A percentile compares a stretch with the other conserved stretches of the same genome.
Evolutionary conservation across 1,140 invertebrate genomes (phyloP).

Genomic region (Hycleus cichorii): DNA sequence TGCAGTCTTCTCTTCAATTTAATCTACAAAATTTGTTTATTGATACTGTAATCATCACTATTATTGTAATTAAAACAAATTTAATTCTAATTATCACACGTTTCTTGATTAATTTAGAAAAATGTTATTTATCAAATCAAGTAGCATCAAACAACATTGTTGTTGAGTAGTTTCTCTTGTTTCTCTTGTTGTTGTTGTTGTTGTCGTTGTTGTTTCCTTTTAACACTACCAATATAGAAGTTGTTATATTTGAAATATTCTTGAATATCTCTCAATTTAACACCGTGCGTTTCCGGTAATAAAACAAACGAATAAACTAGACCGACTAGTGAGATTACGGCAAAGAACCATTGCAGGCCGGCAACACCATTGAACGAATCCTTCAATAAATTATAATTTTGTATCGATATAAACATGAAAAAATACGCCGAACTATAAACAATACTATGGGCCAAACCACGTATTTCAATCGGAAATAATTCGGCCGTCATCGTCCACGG

Average conservation of each 20-base stretch:
- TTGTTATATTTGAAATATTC: slow-evolving; percentile 49
- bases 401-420: slow-evolving; percentile 48
- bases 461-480: slow-evolving; percentile 50
- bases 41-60: too few relatives aligned
- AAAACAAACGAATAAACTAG: slow-evolving; percentile 52
- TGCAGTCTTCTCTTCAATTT: too few relatives aligned
- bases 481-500: slow-evolving; percentile 57
- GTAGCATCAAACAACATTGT: too few relatives aligned
- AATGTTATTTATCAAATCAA: too few relatives aligned
- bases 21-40: too few relatives aligned
- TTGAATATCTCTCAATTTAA: slow-evolving; percentile 58
- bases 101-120: too few relatives aligned
- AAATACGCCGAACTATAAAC: slow-evolving; percentile 45
- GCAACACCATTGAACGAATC: slow-evolving; percentile 47
- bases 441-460: slow-evolving; percentile 48
- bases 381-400: slow-evolving; percentile 44
- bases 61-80: too few relatives aligned
- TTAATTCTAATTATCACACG: too few relatives aligned
- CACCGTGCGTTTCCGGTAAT: slow-evolving; percentile 64
- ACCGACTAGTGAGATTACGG: slow-evolving; percentile 51
- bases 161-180: too few relatives aligned
- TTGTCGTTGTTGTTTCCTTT: too few relatives aligned
- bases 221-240: slow-evolving; percentile 29
- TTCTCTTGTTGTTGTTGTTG: too few relatives aligned
- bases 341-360: slow-evolving; percentile 61